Base-by-base conservation (phyloP, 2,888 invertebrate genomes). In the Patella depressa region DNA sequence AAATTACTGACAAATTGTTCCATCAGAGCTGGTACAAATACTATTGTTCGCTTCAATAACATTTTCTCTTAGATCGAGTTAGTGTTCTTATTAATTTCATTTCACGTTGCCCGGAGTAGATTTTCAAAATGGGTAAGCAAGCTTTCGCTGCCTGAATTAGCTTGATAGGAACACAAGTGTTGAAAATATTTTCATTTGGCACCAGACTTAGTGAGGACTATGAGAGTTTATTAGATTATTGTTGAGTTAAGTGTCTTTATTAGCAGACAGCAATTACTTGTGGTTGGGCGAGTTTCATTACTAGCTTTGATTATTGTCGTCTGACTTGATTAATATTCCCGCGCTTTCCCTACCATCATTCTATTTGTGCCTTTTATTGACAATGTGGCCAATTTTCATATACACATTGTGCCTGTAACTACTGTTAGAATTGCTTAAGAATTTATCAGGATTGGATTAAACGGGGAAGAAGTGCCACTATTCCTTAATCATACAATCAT, bases 171-270 rank as follows among this genome's bases (percentile, higher is more conserved):
- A 77, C 59, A 77, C 74, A 74, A 53, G 19, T 59, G 77, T 59
- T 73, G 74, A 74, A 73, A 77, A 77, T 71, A 77, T 77, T 77
- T 77, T 77, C 77, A 77, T 72, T 77, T 74, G 73, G 59, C 70
- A 24, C 69, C 54, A 65, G 59, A 77, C 73, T 73, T 71, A 77
- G 77, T 54, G 70, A 54, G 69, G 73, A 29, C 71, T 73, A 71
- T 73, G 73, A 57, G 73, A 71, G 71, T 72, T 71, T 71, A 77
- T 77, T 77, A 73, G 57, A 77, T 77, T 77, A 77, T 74, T 73
- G 71, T 73, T 55, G 69, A 77, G 73, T 70, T 74, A 77, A 77
- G 77, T 77, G 77, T 72, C 77, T 77, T 77, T 77, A 77, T 77
- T 77, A 73, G 70, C 70, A 73, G 77, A 74, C 77, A 71, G 77